Conservation (phyloP, 1,140 invertebrate species). For the Acromyrmex heyeri region DNA sequence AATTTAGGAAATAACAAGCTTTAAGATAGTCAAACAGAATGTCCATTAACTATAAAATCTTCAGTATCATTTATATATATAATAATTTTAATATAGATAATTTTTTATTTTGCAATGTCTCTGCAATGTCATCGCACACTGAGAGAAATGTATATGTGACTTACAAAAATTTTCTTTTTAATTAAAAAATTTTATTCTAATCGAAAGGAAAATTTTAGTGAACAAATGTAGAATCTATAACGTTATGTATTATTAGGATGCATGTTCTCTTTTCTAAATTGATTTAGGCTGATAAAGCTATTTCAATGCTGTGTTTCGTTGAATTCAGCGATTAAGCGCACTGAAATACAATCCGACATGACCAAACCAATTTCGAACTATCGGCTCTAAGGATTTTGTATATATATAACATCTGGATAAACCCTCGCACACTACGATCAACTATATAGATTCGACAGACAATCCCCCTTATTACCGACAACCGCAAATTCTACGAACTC, state of each 20-base stretch:
- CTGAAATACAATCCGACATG: constrained; percentile 19
- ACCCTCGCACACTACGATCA: constrained; percentile 19
- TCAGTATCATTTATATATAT: neutral
- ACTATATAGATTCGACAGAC: constrained; percentile 13
- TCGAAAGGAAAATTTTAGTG: neutral
- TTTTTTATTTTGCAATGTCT: neutral
- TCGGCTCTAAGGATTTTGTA: constrained; percentile 28
- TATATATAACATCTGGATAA: constrained; percentile 40
- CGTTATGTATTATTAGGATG: neutral
- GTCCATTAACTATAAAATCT: neutral
- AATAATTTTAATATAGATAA: neutral
- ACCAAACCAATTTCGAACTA: constrained; percentile 24
- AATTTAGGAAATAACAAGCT: neutral
- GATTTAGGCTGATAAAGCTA: neutral
- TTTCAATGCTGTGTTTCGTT: constrained; percentile 2
- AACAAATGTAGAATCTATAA: neutral
- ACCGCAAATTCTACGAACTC: constrained; percentile 2
- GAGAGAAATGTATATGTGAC: too few relatives aligned
- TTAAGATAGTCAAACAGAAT: neutral
- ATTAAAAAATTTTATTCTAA: too few relatives aligned
- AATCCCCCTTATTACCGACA: neutral
- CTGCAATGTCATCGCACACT: neutral
- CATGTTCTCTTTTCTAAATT: neutral
- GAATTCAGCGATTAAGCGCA: constrained; percentile 15
- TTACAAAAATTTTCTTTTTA: too few relatives aligned